A percentile compares a stretch with the other conserved stretches of the same genome.
Conservation (phyloP, 2,888 invertebrate species). For the Rhodophaea formosa region DNA sequence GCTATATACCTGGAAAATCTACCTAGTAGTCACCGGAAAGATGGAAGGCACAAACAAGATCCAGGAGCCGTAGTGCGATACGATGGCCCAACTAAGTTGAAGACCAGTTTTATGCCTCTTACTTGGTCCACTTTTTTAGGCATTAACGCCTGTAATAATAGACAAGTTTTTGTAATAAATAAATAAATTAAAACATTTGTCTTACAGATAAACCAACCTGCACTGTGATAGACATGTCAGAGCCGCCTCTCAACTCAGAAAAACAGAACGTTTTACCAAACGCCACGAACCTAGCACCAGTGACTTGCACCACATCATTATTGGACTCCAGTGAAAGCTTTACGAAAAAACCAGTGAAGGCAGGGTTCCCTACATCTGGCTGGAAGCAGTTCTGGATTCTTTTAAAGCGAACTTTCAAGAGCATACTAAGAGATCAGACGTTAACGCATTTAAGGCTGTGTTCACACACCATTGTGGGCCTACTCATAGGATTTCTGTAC, state of each 20-base stretch:
- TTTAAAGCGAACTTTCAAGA: slow-evolving; percentile 90
- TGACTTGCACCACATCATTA: slow-evolving; percentile 87
- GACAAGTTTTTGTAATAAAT: too few relatives aligned
- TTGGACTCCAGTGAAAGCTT: slow-evolving; percentile 88
- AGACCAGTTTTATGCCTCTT: too few relatives aligned
- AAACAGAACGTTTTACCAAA: slow-evolving; percentile 60
- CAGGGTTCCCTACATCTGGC: slow-evolving; percentile 90
- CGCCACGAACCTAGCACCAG: slow-evolving; percentile 66
- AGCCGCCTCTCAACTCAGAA: slow-evolving; percentile 57
- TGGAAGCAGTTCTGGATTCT: slow-evolving; percentile 93
- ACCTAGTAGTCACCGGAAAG: too few relatives aligned
- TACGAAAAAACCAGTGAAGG: slow-evolving; percentile 83
- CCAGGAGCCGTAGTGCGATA: too few relatives aligned
- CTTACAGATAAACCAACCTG: slow-evolving; percentile 77
- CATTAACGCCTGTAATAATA: too few relatives aligned
- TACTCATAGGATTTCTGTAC: slow-evolving; percentile 95
- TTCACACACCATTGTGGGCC: slow-evolving; percentile 93
- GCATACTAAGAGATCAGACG: slow-evolving; percentile 92
- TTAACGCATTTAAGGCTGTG: slow-evolving; percentile 93
- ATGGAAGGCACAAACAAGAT: too few relatives aligned
- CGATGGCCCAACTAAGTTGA: too few relatives aligned
- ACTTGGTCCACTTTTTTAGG: too few relatives aligned
- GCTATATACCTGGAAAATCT: too few relatives aligned
- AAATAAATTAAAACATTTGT: not conserved
- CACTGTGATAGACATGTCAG: slow-evolving; percentile 78